Evolutionary conservation across 1,140 invertebrate genomes (phyloP).

Genomic region (Neodiprion pinetum): DNA sequence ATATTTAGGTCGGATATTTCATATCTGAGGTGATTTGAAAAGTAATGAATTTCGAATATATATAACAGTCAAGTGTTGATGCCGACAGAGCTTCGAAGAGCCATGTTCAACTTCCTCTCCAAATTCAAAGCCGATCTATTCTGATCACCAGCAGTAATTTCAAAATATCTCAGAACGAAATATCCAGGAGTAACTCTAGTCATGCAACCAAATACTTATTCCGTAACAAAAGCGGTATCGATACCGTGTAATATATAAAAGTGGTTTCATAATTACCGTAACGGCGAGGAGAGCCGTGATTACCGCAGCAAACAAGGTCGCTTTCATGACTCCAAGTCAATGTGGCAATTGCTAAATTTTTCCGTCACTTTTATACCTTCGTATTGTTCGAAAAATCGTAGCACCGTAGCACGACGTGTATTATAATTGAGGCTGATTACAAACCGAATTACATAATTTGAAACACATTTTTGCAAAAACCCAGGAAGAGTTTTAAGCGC

Average conservation of each 20-base stretch:
- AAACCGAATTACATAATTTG: background rate
- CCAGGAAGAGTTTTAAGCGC: background rate
- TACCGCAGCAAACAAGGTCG: background rate
- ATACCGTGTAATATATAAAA: background rate
- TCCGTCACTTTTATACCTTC: background rate
- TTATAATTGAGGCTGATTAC: background rate
- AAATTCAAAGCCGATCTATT: too few species aligned
- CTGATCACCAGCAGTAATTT: too few species aligned
- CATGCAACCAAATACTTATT: too few species aligned
- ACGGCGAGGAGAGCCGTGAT: background rate
- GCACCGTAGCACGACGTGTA: background rate
- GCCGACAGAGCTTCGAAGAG: too few species aligned
- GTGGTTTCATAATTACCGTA: constrained; percentile 3
- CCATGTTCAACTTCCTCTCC: too few species aligned
- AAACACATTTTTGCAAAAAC: background rate
- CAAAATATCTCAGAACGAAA: too few species aligned
- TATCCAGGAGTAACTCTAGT: too few species aligned
- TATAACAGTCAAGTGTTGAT: too few species aligned
- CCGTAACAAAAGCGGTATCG: too few species aligned
- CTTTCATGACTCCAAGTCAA: background rate
- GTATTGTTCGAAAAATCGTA: background rate
- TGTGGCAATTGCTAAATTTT: background rate
- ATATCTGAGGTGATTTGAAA: too few species aligned
- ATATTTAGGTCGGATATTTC: too few species aligned
- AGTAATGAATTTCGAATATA: too few species aligned